Base-by-base conservation (phyloP, 1,140 invertebrate genomes). In the Notospermus geniculatus region DNA sequence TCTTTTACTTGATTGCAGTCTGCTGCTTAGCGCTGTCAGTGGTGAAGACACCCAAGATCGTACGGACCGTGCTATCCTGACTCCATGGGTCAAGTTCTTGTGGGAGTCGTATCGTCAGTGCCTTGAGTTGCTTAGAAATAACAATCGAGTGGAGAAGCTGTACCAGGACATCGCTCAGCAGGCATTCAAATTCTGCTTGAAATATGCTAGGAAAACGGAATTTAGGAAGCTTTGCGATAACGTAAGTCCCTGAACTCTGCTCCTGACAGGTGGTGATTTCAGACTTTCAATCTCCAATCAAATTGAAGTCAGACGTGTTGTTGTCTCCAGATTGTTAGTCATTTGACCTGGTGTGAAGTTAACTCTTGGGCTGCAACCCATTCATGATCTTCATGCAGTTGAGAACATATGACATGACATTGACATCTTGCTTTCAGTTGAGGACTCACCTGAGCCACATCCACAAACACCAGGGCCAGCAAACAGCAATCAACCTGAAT, bases 51-150 rank as follows among this genome's bases (percentile, higher is more conserved):
- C 93, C 0, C 96, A 99, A 83, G 97, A 99, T 78, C 86, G 95
- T 27, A 96, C 82, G 63, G 97, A 99, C 77, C 87, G 97, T 59
- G 97, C 95, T 17, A 95, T 97, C 74, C 81, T 98, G 29, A 91
- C 94, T 66, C 96, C 96, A 64, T 99, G 97, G 97, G 95, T 99
- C 0, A 98, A 98, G 83, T 99, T 99, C 77, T 84, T 99, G 1
- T 99, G 97, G 97, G 97, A 99, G 80, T 98, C 96, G 0, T 99
- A 99, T 77, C 93, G 97, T 66, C 97, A 99, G 77, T 99, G 97
- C 80, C 83, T 99, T 67, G 97, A 99, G 77, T 83, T 99, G 63
- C 83, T 99, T 15, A 86, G 95, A 68, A 97, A 96, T 2, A 86
- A 87, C 70, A 91, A 92, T 0, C 89, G 95, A 65, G 92, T 97